A percentile compares a stretch with the other conserved stretches of the same genome.
These are phyloP conservation scores for Drosophila rubida DNA, from an alignment of 2,888 invertebrate genomes.

Conservation along the genomic window DNA sequence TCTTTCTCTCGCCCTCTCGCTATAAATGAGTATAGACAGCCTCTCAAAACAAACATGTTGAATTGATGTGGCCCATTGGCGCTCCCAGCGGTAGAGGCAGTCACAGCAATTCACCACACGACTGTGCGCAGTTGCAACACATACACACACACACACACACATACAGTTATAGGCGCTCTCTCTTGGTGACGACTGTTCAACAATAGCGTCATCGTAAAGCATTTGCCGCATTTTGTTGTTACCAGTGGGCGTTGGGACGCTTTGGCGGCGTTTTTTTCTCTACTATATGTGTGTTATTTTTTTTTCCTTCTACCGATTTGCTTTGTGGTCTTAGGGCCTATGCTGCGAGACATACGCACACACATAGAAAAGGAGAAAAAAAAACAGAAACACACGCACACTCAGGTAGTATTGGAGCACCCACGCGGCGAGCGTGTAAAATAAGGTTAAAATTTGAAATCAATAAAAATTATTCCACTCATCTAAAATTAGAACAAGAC, in stretches of 20 bases:
- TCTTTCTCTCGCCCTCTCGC: conserved; percentile 12
- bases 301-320: conserved; percentile 1
- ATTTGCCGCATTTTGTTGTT: conserved; percentile 77
- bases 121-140: conserved; percentile 58
- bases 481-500: conserved; percentile 83
- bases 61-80: conserved; percentile 39
- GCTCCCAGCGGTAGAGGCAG: conserved; percentile 6
- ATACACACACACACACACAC: conserved; percentile 13
- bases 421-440: conserved; percentile 58
- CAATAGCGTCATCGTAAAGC: conserved; percentile 78
- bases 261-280: conserved; percentile 67
- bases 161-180: conserved; percentile 11
- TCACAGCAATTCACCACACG: conserved; percentile 54
- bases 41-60: conserved; percentile 67
- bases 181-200: conserved; percentile 49
- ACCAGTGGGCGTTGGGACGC: conserved; percentile 48
- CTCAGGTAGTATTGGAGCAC: background rate
- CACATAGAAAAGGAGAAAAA: conserved; percentile 16
- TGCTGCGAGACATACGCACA: conserved; percentile 36
- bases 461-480: conserved; percentile 83
- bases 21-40: background rate
- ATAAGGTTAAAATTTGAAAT: conserved; percentile 83
- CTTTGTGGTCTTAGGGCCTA: conserved; percentile 27
- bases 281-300: conserved; percentile 4
- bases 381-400: conserved; percentile 8